Evolutionary conservation across 2,797 vertebrate species (phyloP).

Genomic region (Pagetopsis macropterus): DNA sequence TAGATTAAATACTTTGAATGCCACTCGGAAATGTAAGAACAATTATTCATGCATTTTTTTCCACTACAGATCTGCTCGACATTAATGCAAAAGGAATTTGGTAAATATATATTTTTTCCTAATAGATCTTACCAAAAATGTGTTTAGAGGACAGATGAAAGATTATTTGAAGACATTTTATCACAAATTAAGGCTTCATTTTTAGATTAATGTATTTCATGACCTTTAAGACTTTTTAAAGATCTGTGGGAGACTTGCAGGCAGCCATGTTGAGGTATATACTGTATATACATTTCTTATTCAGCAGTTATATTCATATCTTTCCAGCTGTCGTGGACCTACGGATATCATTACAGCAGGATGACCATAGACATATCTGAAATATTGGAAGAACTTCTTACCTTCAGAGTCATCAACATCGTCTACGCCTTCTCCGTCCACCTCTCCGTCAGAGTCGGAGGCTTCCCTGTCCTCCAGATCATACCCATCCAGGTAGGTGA

Average conservation of each 20-base stretch:
- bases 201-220: no score
- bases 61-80: no score
- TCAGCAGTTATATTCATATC: neutral
- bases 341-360: neutral
- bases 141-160: no score
- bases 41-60: no score
- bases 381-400: slow-evolving; percentile 44
- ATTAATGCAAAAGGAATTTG: no score
- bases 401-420: slow-evolving; percentile 88
- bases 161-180: no score
- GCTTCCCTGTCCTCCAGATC: slow-evolving; percentile 91
- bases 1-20: no score
- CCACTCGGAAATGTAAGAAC: no score
- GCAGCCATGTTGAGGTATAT: neutral
- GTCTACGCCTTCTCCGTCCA: slow-evolving; percentile 86
- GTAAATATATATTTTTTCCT: no score
- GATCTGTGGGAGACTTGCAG: neutral
- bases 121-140: no score
- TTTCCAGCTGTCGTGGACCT: neutral
- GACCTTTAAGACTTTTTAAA: no score
- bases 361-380: neutral
- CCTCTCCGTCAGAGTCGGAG: slow-evolving; percentile 91
- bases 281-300: neutral
- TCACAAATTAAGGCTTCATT: no score
- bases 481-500: slow-evolving; percentile 92